phyloP scores from a whole-genome alignment of 2,888 invertebrate species.

The Nomada ruficornis region DNA sequence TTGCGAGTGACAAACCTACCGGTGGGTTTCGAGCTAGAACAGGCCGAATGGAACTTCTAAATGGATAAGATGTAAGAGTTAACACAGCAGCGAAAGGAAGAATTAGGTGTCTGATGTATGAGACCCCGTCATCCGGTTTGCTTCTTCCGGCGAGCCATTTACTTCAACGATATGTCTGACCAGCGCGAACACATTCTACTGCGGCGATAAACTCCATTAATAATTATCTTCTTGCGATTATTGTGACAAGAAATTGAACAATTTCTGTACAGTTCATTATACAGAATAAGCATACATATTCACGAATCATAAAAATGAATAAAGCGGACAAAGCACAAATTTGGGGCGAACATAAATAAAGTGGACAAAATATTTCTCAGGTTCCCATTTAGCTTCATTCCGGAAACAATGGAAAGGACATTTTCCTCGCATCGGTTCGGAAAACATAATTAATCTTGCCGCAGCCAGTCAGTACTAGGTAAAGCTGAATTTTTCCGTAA shows the following conservation, averaged over 20 bases:
- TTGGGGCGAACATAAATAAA: no score
- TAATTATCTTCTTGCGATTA: no score
- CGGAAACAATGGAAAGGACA: conserved; percentile 59
- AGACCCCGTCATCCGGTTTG: conserved; percentile 64
- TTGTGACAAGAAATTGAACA: no score
- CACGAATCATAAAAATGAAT: no score
- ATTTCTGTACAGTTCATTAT: no score
- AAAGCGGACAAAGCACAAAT: no score
- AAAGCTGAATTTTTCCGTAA: conserved; percentile 50
- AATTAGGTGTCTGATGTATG: conserved; percentile 78
- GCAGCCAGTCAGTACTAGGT: conserved; percentile 1
- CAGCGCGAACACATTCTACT: no score
- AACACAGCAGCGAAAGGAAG: conserved; percentile 70
- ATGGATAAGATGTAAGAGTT: conserved; percentile 80
- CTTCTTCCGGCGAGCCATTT: conserved; percentile 47
- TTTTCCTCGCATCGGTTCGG: conserved; percentile 52
- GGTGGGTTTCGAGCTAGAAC: conserved; percentile 36
- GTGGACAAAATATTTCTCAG: no score
- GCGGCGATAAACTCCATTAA: no score
- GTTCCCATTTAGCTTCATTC: no score
- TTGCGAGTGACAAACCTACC: conserved; percentile 72
- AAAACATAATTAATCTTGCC: conserved; percentile 55
- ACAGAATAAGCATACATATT: no score
- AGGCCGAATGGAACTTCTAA: conserved; percentile 78
- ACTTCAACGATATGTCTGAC: no score